Conservation (phyloP, 2,113 vertebrate genomes). For the Colossoma macropomum region DNA sequence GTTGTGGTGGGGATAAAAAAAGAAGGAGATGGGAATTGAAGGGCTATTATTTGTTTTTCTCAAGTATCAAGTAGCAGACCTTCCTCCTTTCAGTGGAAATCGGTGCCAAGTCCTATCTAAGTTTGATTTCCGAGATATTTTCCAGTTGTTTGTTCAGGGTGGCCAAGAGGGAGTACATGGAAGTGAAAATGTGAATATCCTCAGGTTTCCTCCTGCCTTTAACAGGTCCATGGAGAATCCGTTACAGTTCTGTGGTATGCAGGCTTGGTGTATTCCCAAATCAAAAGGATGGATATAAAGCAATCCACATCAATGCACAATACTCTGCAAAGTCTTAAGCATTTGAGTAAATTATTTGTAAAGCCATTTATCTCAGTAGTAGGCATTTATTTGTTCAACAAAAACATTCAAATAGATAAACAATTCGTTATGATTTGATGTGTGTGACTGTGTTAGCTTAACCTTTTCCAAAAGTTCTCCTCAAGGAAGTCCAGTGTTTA, state of each 20-base stretch:
- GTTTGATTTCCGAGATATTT: slow-evolving; percentile 11
- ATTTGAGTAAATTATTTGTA: too few species aligned
- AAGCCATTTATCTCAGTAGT: too few species aligned
- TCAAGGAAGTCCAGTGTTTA: too few species aligned
- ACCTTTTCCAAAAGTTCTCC: too few species aligned
- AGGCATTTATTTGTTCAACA: too few species aligned
- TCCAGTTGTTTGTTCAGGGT: slow-evolving; percentile 27
- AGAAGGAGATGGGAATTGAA: not conserved
- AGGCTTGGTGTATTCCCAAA: slow-evolving; percentile 20
- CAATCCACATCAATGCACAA: too few species aligned
- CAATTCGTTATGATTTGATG: too few species aligned
- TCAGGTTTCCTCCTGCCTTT: slow-evolving; percentile 27
- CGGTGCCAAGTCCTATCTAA: not conserved
- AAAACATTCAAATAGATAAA: too few species aligned
- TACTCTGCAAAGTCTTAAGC: too few species aligned
- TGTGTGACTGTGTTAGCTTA: too few species aligned
- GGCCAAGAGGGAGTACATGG: not conserved
- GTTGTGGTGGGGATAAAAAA: not conserved
- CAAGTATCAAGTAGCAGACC: slow-evolving; percentile 17
- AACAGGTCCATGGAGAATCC: slow-evolving; percentile 28
- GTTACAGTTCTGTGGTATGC: slow-evolving; percentile 16
- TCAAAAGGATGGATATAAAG: not conserved
- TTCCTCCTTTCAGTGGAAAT: slow-evolving; percentile 27
- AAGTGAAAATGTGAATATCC: slow-evolving; percentile 24
- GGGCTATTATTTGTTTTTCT: slow-evolving; percentile 14